These are phyloP conservation scores for Peromyscus nudipes DNA, from an alignment of 2,797 vertebrate species.

Conservation along the genomic window DNA sequence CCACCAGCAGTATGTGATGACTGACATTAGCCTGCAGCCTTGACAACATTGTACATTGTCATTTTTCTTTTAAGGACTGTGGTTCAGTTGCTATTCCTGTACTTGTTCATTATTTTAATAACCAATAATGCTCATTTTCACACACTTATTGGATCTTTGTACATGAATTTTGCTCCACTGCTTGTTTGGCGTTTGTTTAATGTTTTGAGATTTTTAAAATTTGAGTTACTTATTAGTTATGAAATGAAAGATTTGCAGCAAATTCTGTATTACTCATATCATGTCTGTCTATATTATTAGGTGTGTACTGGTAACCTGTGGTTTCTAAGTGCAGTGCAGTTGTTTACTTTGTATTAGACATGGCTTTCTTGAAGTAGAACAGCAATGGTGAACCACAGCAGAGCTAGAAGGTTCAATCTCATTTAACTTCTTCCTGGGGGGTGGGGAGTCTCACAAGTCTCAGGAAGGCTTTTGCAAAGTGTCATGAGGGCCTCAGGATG, in stretches of 20 bases:
- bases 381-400: background rate
- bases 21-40: background rate
- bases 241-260: background rate
- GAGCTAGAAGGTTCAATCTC: background rate
- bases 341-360: background rate
- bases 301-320: background rate
- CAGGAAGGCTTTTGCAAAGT: background rate
- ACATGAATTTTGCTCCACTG: background rate
- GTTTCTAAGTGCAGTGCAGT: background rate
- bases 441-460: background rate
- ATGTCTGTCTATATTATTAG: background rate
- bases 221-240: background rate
- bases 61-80: background rate
- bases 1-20: background rate
- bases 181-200: background rate
- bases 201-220: background rate
- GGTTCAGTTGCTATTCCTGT: background rate
- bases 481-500: no score
- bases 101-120: background rate
- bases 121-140: background rate
- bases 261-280: background rate
- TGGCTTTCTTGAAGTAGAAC: background rate
- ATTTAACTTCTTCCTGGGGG: background rate
- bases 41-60: background rate
- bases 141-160: background rate